phyloP scores from a whole-genome alignment of 2,797 vertebrate species.

The Morelia viridis region DNA sequence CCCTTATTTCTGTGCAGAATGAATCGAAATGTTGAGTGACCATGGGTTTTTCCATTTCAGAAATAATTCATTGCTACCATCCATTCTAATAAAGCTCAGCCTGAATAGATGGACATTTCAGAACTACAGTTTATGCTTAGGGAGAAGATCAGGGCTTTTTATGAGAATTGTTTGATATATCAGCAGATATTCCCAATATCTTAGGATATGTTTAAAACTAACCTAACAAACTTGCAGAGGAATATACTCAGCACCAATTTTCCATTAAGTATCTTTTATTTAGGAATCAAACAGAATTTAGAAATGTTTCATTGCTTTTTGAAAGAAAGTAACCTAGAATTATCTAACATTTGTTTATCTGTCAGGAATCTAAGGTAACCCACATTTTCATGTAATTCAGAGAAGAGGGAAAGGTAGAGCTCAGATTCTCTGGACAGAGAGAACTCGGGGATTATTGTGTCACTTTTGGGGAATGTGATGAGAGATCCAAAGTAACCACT shows the following conservation, averaged over 20 bases:
- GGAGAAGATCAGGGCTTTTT: neutral
- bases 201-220: neutral
- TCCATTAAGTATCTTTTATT: neutral
- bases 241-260: neutral
- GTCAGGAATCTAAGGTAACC: neutral
- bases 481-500: neutral
- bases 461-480: neutral
- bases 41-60: neutral
- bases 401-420: neutral
- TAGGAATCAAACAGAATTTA: neutral
- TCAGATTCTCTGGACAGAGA: neutral
- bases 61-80: neutral
- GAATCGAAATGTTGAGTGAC: neutral
- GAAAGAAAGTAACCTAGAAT: neutral
- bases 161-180: neutral
- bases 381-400: neutral
- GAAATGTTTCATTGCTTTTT: neutral
- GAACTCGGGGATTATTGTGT: neutral
- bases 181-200: neutral
- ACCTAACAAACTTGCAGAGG: neutral
- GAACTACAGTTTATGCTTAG: neutral
- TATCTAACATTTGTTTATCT: neutral
- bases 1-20: neutral
- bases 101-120: neutral
- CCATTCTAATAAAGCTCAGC: neutral